Evolutionary conservation across 2,888 invertebrate genomes (phyloP), one percentile per base, ranked within the genome.

Genomic region (Drosophila aldrichi): DNA sequence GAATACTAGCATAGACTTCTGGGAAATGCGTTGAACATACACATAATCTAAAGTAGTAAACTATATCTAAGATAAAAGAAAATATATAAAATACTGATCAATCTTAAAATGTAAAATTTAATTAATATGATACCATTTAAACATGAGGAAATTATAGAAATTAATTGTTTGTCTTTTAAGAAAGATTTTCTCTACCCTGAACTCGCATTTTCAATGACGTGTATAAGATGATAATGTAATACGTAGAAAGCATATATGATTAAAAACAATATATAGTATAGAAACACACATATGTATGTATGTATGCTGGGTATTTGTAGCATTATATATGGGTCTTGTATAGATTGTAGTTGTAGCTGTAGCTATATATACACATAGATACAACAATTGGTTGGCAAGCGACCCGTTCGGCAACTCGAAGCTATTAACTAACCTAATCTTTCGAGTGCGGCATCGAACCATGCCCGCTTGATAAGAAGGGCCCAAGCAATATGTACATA

Each of bases 321-420:
- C 10, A 20, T 16, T 20, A 36, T 20, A 51, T 51, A 18, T 34
- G 51, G 51, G 20, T 51, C 34, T 51, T 20, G 14, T 4, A 9
- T 34, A 48, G 48, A 48, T 48, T 29, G 34, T 36, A 10, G 16
- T 38, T 36, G 36, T 77, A 16, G 16, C 7, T 38, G 52, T 2
- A 6, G 22, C 52, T 52, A 52, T 77, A 75, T 65, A 72, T 54
- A 60, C 49, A 55, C 61, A 64, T 61, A 78, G 69, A 74, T 79
- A 74, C 60, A 73, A 63, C 40, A 61, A 51, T 63, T 57, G 65
- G 70, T 77, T 79, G 76, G 60, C 79, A 70, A 66, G 80, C 60
- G 75, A 22, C 38, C 32, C 55, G 40, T 18, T 55, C 36, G 48
- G n/a, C 57, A 55, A 25, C 52, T 69, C 18, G 52, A 46, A 38